Evolutionary conservation across 2,888 invertebrate species (phyloP).

Genomic region (Corbicula japonica): DNA sequence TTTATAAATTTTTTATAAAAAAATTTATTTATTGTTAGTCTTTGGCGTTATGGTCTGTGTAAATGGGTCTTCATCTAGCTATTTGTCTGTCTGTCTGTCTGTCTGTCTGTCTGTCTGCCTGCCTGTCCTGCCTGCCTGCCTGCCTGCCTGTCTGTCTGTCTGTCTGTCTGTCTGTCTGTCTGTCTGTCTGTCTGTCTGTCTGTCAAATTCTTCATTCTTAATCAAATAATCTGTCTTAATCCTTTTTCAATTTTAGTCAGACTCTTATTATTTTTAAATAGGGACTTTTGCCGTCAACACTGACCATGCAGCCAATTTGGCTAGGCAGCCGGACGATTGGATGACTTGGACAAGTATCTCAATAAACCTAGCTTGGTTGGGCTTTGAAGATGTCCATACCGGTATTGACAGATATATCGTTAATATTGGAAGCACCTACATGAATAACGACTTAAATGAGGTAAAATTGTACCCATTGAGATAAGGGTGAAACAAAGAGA

Average conservation of each 20-base stretch:
- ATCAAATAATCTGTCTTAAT: no score
- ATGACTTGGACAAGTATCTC: slow-evolving; percentile 62
- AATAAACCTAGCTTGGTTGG: slow-evolving; percentile 64
- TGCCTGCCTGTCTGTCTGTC: background rate
- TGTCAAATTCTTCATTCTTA: no score
- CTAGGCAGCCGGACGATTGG: slow-evolving; percentile 53
- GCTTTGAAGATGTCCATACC: slow-evolving; percentile 65
- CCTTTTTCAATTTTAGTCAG: no score
- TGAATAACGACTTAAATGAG: slow-evolving; percentile 61
- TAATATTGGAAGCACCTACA: slow-evolving; percentile 56
- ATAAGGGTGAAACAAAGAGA: no score
- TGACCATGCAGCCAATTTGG: slow-evolving; percentile 63
- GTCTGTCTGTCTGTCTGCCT: no score
- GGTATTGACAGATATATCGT: slow-evolving; percentile 57
- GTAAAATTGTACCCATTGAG: slow-evolving; percentile 13
- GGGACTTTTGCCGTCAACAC: slow-evolving; percentile 71
- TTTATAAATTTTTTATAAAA: no score
- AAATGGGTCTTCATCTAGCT: no score
- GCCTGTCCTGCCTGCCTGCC: no score
- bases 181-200: background rate
- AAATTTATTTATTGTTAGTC: no score
- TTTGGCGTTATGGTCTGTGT: no score
- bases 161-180: background rate
- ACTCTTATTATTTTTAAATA: no score
- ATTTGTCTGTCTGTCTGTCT: no score